Evolutionary conservation across 1,140 invertebrate species (phyloP).

Genomic region (Aethina tumida): DNA sequence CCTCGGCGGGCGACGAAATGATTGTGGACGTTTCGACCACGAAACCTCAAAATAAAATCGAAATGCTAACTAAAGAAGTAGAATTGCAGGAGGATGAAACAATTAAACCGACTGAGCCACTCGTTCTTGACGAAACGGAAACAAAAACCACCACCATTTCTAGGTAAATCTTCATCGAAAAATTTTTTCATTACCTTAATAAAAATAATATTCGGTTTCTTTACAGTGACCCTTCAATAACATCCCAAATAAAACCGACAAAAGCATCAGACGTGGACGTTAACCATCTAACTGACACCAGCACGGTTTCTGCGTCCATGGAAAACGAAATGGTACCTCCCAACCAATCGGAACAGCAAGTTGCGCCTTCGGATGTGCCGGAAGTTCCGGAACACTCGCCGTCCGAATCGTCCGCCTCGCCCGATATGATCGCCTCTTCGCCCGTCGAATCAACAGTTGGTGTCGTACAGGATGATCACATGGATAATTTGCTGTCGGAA

Average conservation of each 20-base stretch:
- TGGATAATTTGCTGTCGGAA: conserved; percentile 37
- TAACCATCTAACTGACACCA: conserved; percentile 3
- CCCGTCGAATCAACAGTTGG: conserved; percentile 3
- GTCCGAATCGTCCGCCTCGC: neutral
- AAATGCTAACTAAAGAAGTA: too few species aligned
- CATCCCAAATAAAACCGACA: conserved; percentile 33
- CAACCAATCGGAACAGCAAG: conserved; percentile 6
- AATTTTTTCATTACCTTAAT: too few species aligned
- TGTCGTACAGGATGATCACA: conserved; percentile 27
- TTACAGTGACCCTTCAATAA: conserved; percentile 6
- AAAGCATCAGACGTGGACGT: conserved; percentile 27
- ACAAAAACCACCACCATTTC: conserved; percentile 8
- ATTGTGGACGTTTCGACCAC: too few species aligned
- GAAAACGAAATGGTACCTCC: neutral
- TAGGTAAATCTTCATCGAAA: too few species aligned
- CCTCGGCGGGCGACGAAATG: conserved; percentile 7
- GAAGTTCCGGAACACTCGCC: conserved; percentile 2
- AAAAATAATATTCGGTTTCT: neutral
- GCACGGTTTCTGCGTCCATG: conserved; percentile 1
- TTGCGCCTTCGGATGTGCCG: conserved; percentile 4
- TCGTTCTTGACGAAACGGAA: conserved; percentile 3
- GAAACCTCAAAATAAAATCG: too few species aligned
- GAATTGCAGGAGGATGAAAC: too few species aligned
- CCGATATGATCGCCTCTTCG: neutral
- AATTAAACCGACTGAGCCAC: conserved; percentile 6